These are phyloP conservation scores for Drosophila eohydei DNA, from an alignment of 2,888 invertebrate genomes.

Conservation along the genomic window DNA sequence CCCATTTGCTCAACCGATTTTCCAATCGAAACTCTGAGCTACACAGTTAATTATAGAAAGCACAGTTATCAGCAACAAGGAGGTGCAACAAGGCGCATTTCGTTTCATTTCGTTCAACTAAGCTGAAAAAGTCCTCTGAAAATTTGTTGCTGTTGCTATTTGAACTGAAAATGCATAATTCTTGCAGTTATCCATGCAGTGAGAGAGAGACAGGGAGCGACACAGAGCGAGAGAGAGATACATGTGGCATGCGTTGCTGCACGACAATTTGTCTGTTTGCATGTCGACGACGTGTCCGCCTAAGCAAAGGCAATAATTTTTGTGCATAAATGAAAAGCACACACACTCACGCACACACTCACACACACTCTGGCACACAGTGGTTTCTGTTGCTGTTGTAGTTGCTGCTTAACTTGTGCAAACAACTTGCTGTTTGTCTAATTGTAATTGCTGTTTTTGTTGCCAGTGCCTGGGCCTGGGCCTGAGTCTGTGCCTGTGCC, in stretches of 20 bases:
- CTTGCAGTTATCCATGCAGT: slow-evolving; percentile 25
- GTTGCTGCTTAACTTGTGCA: slow-evolving; percentile 79
- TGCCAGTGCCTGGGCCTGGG: slow-evolving; percentile 44
- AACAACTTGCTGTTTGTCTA: slow-evolving; percentile 82
- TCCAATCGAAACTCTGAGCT: slow-evolving; percentile 4
- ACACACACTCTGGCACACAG: slow-evolving; percentile 13
- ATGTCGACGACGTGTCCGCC: slow-evolving; percentile 74
- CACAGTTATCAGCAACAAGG: slow-evolving; percentile 62
- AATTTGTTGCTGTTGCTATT: slow-evolving; percentile 29
- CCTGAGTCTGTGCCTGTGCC: background rate
- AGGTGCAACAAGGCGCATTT: slow-evolving; percentile 14
- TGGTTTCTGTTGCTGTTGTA: slow-evolving; percentile 43
- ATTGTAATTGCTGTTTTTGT: slow-evolving; percentile 80
- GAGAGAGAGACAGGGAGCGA: background rate
- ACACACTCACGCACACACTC: slow-evolving; percentile 42
- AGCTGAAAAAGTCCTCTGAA: slow-evolving; percentile 36
- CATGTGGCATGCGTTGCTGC: slow-evolving; percentile 48
- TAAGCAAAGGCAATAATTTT: slow-evolving; percentile 81
- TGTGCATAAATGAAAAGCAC: slow-evolving; percentile 80
- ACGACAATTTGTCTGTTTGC: slow-evolving; percentile 75
- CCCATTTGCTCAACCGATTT: slow-evolving; percentile 19
- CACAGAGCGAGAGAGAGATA: background rate
- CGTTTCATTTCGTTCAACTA: slow-evolving; percentile 30
- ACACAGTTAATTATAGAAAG: slow-evolving; percentile 69
- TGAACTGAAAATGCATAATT: slow-evolving; percentile 49